Evolutionary conservation across 2,888 invertebrate genomes (phyloP), one percentile per base, ranked within the genome.

Genomic region (Xylota sylvarum): DNA sequence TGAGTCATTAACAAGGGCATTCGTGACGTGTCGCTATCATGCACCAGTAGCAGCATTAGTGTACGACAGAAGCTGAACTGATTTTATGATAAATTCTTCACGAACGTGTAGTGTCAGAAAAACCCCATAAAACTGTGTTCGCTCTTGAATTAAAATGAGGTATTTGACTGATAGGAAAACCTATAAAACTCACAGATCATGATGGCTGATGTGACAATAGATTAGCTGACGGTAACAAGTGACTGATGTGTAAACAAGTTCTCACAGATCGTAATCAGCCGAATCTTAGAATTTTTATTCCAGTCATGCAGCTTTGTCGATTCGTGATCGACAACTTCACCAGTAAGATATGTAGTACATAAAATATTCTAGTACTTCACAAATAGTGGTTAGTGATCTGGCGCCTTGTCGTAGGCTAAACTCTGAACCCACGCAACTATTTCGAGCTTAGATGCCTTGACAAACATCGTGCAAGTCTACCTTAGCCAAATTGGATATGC

Each of bases 1-100:
- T n/a, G 14, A 17, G 35, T 56, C 58, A 58, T 58, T 58, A 58
- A 58, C 35, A 58, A 37, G 58, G 19, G 58, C 58, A 12, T 35
- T 56, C 35, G 58, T 58, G 58, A 58, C 19, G 9, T 58, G 35
- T 32, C 35, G 5, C 32, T 14, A 10, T 56, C 4, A 58, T 58
- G 35, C 43, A 17, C 19, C 2, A 6, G 6, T 37, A 9, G 58
- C 58, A 4, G 58, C 58, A 14, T 19, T 14, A 69, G 69, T 43
- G 69, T 69, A 69, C 69, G 55, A 69, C 69, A 69, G 69, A 69
- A 69, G 69, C 55, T 40, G 14, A 69, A 55, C 40, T 17, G 69
- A 43, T 69, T 27, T 50, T 37, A n/a, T 35, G 67, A 67, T 67
- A 43, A 43, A 43, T 27, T 23, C 9, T 19, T 19, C 19, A 37